Evolutionary conservation across 2,888 invertebrate species (phyloP).

Genomic region (Thysanoteuthis rhombus): DNA sequence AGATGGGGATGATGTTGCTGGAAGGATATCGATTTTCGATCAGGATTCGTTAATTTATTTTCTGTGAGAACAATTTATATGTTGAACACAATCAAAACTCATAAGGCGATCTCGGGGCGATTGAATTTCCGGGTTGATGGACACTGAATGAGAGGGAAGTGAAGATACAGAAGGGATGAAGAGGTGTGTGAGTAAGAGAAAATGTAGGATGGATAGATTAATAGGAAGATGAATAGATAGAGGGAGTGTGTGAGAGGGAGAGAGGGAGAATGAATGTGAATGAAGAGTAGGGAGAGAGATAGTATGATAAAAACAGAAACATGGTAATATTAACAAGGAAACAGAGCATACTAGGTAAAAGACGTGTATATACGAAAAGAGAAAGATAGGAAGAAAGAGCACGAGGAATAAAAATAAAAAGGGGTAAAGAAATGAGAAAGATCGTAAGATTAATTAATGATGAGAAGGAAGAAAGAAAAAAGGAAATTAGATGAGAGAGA

Average conservation of each 20-base stretch:
- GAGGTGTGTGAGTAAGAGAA: background rate
- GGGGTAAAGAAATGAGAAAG: background rate
- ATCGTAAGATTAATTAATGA: background rate
- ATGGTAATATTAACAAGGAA: background rate
- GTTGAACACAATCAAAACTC: background rate
- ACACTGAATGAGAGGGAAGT: background rate
- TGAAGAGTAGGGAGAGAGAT: background rate
- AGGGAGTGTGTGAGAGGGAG: background rate
- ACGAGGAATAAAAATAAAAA: no score
- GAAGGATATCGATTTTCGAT: background rate
- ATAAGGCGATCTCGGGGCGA: background rate
- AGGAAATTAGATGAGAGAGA: no score
- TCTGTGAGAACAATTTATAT: background rate
- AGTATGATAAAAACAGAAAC: background rate
- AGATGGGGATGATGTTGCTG: background rate
- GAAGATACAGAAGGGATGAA: background rate
- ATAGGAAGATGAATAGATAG: background rate
- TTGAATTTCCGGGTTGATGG: constrained; percentile 12
- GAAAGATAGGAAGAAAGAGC: no score
- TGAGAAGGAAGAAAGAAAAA: no score
- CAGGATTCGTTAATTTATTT: background rate
- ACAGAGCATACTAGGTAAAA: background rate
- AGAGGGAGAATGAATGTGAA: background rate
- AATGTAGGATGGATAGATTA: background rate
- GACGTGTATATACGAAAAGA: rapidly evolving